Base-by-base conservation (phyloP, 2,888 invertebrate genomes). In the Drosophila melanocephala region DNA sequence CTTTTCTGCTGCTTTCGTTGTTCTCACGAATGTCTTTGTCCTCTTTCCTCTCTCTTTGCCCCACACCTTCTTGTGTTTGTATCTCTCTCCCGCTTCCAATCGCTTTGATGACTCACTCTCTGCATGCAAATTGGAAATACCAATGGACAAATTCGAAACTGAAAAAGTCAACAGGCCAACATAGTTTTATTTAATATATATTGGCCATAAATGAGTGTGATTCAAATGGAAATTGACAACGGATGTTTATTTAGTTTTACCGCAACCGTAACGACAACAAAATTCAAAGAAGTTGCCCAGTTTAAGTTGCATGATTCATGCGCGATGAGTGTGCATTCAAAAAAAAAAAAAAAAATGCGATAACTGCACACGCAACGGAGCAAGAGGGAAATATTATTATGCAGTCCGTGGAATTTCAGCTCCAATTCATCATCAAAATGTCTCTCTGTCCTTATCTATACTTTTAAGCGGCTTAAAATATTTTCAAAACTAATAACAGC, bases 161-260 rank as follows among this genome's bases (percentile, higher is more conserved):
- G 58, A 68, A 66, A 73, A 58, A 56, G 50, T 71, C 64, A 75
- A 73, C 71, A 70, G 55, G 35, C 64, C 50, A 66, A 72, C 53
- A 62, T 37, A 56, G 28, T 37, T 19, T 42, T 59, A 7, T 6
- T 14, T 50, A 6, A 56, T 28, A 60, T 50, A 35, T 35, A 35
- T 44, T 28, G 42, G 12, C 10, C 19, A 64, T 69, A 62, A 68
- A 69, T 78, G 44, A 73, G 33, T 61, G 59, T 77, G 81, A 80
- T 77, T 77, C 62, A 66, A 76, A 58, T 60, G 9, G 12, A 42
- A 56, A 37, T 55, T 16, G 53, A 51, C 28, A 62, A 51, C 88
- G 86, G 81, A 79, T 89, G 90, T 85, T 85, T 89, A 77, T 67
- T 75, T 44, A 70, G 66, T 72, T 87, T 87, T 70, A 87, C 75